phyloP scores from a whole-genome alignment of 1,140 invertebrate genomes.

The Trissolcus basalis region DNA sequence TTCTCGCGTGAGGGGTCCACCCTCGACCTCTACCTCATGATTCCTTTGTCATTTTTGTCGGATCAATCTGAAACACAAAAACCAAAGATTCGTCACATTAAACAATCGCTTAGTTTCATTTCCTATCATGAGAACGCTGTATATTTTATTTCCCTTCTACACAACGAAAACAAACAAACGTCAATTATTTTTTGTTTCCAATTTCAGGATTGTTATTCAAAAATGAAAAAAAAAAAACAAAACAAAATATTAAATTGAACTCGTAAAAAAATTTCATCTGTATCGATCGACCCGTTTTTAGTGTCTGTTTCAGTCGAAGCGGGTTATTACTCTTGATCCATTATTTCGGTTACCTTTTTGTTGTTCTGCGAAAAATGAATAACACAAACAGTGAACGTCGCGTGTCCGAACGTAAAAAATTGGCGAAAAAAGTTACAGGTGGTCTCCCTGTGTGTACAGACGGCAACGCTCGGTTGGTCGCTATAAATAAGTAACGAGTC shows the following conservation, averaged over 20 bases:
- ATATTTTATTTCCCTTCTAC: conserved; percentile 3
- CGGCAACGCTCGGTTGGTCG: conserved; percentile 16
- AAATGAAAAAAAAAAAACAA: no score
- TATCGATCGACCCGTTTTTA: conserved; percentile 29
- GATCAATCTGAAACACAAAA: conserved; percentile 67
- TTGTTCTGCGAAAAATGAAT: conserved; percentile 32
- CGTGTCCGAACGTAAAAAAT: conserved; percentile 45
- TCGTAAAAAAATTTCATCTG: conserved; percentile 17
- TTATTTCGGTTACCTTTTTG: conserved; percentile 12
- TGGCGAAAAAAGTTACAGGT: conserved; percentile 38
- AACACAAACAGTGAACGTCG: conserved; percentile 43
- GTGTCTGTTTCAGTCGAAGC: conserved; percentile 14
- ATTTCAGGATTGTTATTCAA: no score
- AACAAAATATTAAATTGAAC: no score
- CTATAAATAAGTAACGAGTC: conserved; percentile 66
- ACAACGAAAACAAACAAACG: neutral
- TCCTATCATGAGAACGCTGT: no score
- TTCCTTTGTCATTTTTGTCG: conserved; percentile 67
- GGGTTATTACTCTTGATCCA: conserved; percentile 35
- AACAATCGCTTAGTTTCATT: no score
- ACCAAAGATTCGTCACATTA: no score
- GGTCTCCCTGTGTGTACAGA: conserved; percentile 27
- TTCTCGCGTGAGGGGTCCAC: conserved; percentile 69
- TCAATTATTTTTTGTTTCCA: no score
- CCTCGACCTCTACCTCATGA: conserved; percentile 70